These are phyloP conservation scores for Drosophila neotestacea DNA, from an alignment of 2,888 invertebrate genomes.

Conservation along the genomic window DNA sequence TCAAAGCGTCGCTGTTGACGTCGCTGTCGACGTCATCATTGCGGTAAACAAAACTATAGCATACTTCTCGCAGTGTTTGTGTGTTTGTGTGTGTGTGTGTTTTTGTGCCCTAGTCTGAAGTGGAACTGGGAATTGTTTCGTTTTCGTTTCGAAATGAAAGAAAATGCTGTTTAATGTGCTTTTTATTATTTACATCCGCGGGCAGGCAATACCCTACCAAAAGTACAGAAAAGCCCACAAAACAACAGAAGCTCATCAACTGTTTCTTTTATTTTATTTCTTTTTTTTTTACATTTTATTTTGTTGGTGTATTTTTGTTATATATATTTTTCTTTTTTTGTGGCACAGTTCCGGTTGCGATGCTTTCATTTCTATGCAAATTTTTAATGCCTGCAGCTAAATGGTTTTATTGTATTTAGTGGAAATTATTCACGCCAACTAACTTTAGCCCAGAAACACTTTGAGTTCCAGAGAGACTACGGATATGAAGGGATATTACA, in stretches of 20 bases:
- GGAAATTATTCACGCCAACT: conserved; percentile 78
- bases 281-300: conserved; percentile 17
- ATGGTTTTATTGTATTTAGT: conserved; percentile 78
- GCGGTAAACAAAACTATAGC: conserved; percentile 46
- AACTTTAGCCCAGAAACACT: conserved; percentile 42
- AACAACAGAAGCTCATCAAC: conserved; percentile 67
- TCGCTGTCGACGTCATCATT: conserved; percentile 25
- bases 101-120: conserved; percentile 46
- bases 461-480: conserved; percentile 12
- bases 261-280: conserved; percentile 35
- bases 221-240: conserved; percentile 15
- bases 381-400: conserved; percentile 69
- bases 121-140: conserved; percentile 72
- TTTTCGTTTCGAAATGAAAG: conserved; percentile 76
- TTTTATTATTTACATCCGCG: conserved; percentile 81
- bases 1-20: conserved; percentile 61
- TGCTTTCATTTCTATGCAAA: conserved; percentile 80
- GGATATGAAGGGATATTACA: conserved; percentile 9
- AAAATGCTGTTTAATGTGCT: conserved; percentile 81
- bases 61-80: conserved; percentile 59
- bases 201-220: conserved; percentile 37
- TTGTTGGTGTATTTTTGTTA: conserved; percentile 12
- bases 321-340: conserved; percentile 39
- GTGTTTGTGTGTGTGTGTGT: conserved; percentile 18
- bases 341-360: conserved; percentile 74